Conservation (phyloP, 2,797 vertebrate species). For the Myripristis jacobus region DNA sequence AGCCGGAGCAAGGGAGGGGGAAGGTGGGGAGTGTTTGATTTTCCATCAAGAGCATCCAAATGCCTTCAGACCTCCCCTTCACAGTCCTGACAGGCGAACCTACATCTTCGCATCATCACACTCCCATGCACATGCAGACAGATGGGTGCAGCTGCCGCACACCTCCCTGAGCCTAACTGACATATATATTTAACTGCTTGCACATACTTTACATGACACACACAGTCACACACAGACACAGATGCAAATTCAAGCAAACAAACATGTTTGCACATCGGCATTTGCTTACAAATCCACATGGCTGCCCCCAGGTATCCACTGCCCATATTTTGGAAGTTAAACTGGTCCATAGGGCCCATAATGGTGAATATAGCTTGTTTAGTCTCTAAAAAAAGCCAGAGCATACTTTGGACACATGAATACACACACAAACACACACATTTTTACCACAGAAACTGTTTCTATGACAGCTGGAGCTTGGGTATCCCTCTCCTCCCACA, state of each 20-base stretch:
- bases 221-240: conserved; percentile 25
- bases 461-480: conserved; percentile 44
- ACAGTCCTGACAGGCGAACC: conserved; percentile 59
- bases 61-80: conserved; percentile 58
- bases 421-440: background rate
- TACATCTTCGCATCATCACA: conserved; percentile 61
- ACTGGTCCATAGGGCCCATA: conserved; percentile 33
- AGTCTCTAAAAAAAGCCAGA: conserved; percentile 13
- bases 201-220: conserved; percentile 47
- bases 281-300: conserved; percentile 28
- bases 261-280: conserved; percentile 26
- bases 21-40: conserved; percentile 56
- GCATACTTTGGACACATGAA: conserved; percentile 47
- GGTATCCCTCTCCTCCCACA: conserved; percentile 54
- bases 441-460: conserved; percentile 17
- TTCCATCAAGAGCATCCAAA: conserved; percentile 61
- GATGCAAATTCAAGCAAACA: conserved; percentile 56
- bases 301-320: conserved; percentile 36
- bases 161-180: conserved; percentile 61
- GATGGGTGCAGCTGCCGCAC: conserved; percentile 67
- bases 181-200: conserved; percentile 77
- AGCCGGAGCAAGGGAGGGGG: conserved; percentile 24
- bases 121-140: conserved; percentile 57
- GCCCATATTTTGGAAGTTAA: conserved; percentile 32
- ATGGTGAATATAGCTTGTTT: conserved; percentile 62